These are phyloP conservation scores for Calidris pygmaea DNA, from an alignment of 2,113 vertebrate species.

Conservation along the genomic window DNA sequence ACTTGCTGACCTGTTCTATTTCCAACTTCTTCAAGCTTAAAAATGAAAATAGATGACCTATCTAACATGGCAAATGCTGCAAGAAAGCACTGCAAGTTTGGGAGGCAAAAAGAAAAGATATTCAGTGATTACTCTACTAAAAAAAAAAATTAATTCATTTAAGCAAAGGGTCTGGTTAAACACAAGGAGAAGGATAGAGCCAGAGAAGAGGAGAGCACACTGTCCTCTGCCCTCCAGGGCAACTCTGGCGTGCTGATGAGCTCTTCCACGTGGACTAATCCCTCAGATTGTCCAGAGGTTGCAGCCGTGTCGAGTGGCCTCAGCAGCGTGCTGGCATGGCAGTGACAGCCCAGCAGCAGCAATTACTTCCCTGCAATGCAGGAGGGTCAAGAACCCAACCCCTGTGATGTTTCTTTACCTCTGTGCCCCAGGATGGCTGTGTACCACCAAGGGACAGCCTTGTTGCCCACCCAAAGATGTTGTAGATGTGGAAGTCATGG, in stretches of 20 bases:
- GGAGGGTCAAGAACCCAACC: not conserved
- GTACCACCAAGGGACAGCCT: not conserved
- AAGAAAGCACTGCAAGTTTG: not conserved
- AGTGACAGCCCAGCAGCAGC: not conserved
- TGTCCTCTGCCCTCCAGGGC: not conserved
- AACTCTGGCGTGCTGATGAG: rapidly evolving
- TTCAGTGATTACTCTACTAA: not conserved
- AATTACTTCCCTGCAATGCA: not conserved
- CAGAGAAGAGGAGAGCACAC: too few species aligned
- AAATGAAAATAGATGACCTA: not conserved
- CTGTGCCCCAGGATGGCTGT: not conserved
- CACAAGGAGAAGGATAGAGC: not conserved
- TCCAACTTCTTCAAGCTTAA: not conserved
- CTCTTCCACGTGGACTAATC: not conserved
- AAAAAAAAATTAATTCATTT: not conserved
- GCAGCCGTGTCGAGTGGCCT: not conserved
- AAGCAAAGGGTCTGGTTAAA: not conserved
- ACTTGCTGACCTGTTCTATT: not conserved
- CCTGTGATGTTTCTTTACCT: not conserved
- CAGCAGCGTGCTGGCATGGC: not conserved
- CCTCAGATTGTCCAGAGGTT: not conserved
- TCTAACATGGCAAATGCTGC: not conserved
- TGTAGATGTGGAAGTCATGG: not conserved
- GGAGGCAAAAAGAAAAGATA: not conserved
- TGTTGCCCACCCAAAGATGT: not conserved